Percentiles rank a stretch among this genome's conserved stretches.
Evolutionary conservation across 2,113 vertebrate species (phyloP).

Genomic region (Pelvicachromis taeniatus): DNA sequence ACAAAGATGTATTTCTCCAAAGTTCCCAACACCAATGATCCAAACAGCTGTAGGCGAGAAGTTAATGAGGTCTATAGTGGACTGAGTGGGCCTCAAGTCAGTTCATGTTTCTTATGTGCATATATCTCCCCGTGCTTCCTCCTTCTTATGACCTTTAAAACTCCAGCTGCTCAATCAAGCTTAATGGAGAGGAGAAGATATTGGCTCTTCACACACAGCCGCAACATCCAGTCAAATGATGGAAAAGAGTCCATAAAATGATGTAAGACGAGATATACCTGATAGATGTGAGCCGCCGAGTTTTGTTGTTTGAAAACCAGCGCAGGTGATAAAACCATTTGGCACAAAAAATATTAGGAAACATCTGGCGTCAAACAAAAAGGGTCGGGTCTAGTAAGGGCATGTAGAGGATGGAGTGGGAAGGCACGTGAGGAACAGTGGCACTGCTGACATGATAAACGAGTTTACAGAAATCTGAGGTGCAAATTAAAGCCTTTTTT

Average conservation of each 20-base stretch:
- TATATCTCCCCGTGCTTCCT: constrained; percentile 44
- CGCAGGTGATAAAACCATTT: not conserved
- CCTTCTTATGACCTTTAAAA: constrained; percentile 55
- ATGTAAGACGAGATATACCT: not conserved
- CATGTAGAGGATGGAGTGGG: not conserved
- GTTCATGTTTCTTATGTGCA: constrained; percentile 42
- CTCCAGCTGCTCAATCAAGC: constrained; percentile 27
- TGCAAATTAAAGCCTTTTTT: constrained; percentile 70
- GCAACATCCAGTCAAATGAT: not conserved
- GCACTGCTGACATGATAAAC: constrained; percentile 72
- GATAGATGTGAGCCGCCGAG: not conserved
- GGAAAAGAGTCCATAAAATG: not conserved
- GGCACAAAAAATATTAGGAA: not conserved
- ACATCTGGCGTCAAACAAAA: not conserved
- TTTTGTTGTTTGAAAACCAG: not conserved
- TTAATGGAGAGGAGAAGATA: constrained; percentile 21
- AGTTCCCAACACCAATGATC: constrained; percentile 9
- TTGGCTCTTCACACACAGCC: not conserved
- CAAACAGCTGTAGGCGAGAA: constrained; percentile 45
- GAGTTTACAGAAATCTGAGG: constrained; percentile 74
- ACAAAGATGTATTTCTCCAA: constrained; percentile 10
- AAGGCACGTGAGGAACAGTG: constrained; percentile 22
- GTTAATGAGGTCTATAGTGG: constrained; percentile 53
- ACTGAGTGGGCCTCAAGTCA: constrained; percentile 35
- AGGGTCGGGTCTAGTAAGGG: not conserved